phyloP scores from a whole-genome alignment of 2,113 vertebrate species.

The Trematomus loennbergii region DNA sequence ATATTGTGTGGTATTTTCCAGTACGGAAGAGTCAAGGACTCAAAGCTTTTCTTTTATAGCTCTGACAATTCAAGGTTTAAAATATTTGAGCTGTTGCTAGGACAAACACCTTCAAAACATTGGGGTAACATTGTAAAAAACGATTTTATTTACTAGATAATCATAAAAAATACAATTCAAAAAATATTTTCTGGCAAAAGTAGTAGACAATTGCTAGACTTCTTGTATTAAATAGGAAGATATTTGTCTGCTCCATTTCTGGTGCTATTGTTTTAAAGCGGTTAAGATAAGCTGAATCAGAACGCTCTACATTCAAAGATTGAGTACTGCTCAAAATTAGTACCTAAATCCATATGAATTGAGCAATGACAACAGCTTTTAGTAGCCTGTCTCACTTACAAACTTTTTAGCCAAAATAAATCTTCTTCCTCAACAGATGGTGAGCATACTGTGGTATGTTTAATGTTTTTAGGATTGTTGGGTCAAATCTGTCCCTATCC shows the following conservation, averaged over 20 bases:
- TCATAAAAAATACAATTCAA: background rate
- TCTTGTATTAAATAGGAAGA: background rate
- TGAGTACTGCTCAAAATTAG: constrained; percentile 22
- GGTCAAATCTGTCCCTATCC: constrained; percentile 58
- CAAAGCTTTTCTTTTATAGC: background rate
- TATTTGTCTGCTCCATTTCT: background rate
- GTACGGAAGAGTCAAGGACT: background rate
- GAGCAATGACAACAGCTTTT: constrained; percentile 18
- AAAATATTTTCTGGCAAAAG: background rate
- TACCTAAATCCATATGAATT: constrained; percentile 22
- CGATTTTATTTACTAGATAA: background rate
- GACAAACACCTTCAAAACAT: background rate
- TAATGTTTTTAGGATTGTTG: constrained; percentile 64
- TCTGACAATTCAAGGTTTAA: background rate
- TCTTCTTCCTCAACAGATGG: constrained; percentile 66
- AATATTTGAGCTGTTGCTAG: background rate
- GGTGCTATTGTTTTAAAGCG: constrained; percentile 26
- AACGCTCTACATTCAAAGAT: constrained; percentile 7
- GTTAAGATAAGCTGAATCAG: constrained; percentile 8
- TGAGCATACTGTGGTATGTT: constrained; percentile 36
- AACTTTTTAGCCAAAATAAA: constrained; percentile 20
- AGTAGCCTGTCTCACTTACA: constrained; percentile 30
- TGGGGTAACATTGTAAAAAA: background rate
- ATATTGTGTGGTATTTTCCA: constrained; percentile 53
- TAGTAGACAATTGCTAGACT: background rate